Evolutionary conservation across 2,797 vertebrate species (phyloP).

Genomic region (Arremon brunneinucha): DNA sequence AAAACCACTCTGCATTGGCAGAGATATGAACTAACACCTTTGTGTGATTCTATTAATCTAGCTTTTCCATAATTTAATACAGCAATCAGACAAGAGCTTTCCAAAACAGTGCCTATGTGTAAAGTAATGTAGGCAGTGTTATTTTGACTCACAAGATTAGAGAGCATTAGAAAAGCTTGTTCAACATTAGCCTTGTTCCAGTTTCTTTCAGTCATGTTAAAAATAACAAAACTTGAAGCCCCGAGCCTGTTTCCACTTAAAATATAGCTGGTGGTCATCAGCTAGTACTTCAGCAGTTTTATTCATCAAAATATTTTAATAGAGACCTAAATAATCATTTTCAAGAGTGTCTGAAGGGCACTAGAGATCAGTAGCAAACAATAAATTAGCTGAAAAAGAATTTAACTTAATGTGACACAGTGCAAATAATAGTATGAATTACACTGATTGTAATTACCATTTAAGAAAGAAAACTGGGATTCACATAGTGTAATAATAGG

Average conservation of each 20-base stretch:
- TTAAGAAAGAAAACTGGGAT: constrained; percentile 20
- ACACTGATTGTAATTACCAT: constrained; percentile 15
- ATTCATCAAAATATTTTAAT: constrained; percentile 63
- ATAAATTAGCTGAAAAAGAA: constrained; percentile 49
- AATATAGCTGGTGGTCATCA: constrained; percentile 34
- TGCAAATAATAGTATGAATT: constrained; percentile 33
- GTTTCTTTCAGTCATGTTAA: not conserved
- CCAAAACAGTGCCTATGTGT: not conserved
- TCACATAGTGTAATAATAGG: not conserved
- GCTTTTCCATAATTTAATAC: not conserved
- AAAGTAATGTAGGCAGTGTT: not conserved
- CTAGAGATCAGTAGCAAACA: constrained; percentile 50
- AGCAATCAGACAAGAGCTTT: not conserved
- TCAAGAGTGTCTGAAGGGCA: constrained; percentile 44
- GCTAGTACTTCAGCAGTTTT: not conserved
- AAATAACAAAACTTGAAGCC: not conserved
- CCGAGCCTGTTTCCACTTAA: not conserved
- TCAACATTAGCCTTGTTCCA: not conserved
- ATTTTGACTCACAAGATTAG: constrained; percentile 8
- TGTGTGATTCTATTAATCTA: not conserved
- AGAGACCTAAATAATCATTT: constrained; percentile 37
- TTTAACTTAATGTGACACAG: constrained; percentile 13
- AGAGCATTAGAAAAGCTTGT: constrained; percentile 7
- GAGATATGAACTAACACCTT: not conserved
- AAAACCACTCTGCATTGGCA: not conserved